phyloP scores from a whole-genome alignment of 2,113 vertebrate genomes.

The Oncorhynchus gorbuscha region DNA sequence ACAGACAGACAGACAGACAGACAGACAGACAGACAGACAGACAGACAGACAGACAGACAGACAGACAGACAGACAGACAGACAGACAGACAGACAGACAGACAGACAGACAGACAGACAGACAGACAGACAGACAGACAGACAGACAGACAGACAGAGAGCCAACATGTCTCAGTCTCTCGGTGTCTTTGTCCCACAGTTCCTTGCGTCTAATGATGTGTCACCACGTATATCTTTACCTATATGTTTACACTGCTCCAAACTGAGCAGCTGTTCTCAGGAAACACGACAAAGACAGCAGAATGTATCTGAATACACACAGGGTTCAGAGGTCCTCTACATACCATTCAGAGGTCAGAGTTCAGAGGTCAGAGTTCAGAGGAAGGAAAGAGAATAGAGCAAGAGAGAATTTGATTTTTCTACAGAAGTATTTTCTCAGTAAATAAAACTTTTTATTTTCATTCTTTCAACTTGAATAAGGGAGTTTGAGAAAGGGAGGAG shows the following conservation, averaged over 20 bases:
- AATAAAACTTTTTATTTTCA: background rate
- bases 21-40: background rate
- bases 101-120: too few relatives aligned
- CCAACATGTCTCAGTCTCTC: slow-evolving; percentile 9
- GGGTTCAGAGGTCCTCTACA: slow-evolving; percentile 23
- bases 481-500: slow-evolving; percentile 17
- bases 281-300: slow-evolving; percentile 1
- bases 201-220: slow-evolving; percentile 24
- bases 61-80: background rate
- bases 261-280: slow-evolving; percentile 9
- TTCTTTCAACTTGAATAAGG: slow-evolving; percentile 12
- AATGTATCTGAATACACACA: slow-evolving; percentile 12
- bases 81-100: too few relatives aligned
- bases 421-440: slow-evolving; percentile 6
- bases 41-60: background rate
- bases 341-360: background rate
- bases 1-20: background rate
- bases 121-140: too few relatives aligned
- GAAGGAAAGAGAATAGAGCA: background rate
- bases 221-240: slow-evolving; percentile 13
- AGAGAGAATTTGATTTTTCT: background rate
- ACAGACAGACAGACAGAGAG: background rate
- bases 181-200: slow-evolving; percentile 12
- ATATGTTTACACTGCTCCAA: slow-evolving; percentile 19
- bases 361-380: background rate